Conservation (phyloP, 2,113 vertebrate species). For the Atherinomorus stipes region DNA sequence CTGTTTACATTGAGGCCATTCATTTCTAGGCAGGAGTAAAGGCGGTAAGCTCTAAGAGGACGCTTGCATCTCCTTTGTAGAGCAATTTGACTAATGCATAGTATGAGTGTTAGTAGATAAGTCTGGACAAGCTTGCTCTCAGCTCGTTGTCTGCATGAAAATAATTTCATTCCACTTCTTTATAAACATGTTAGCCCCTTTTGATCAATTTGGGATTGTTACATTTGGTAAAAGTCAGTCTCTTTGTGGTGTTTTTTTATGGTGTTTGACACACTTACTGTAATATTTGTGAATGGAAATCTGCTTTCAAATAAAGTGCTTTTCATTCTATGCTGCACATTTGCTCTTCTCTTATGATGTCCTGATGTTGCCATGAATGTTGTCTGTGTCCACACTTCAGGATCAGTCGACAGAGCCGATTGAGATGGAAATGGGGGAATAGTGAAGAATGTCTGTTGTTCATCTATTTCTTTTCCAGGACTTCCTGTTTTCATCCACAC, state of each 20-base stretch:
- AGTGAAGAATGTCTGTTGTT: not conserved
- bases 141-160: not conserved
- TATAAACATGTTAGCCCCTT: not conserved
- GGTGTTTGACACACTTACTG: slow-evolving; percentile 5
- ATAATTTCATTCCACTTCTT: not conserved
- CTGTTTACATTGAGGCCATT: not conserved
- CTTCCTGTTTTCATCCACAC: not conserved
- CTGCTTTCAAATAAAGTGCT: slow-evolving; percentile 32
- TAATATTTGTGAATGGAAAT: slow-evolving; percentile 28
- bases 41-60: too few relatives aligned
- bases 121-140: not conserved
- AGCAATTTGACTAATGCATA: too few relatives aligned
- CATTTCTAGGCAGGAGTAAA: too few relatives aligned
- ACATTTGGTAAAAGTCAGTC: not conserved
- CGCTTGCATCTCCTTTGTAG: too few relatives aligned
- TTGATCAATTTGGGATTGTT: not conserved
- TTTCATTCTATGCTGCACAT: slow-evolving; percentile 3
- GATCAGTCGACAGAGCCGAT: not conserved
- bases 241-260: too few relatives aligned
- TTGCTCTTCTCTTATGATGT: not conserved
- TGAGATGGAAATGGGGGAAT: not conserved
- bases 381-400: not conserved
- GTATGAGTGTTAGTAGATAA: not conserved
- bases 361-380: not conserved
- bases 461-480: slow-evolving; percentile 1